Evolutionary conservation across 2,113 vertebrate species (phyloP).

Genomic region (Cichladusa arquata): DNA sequence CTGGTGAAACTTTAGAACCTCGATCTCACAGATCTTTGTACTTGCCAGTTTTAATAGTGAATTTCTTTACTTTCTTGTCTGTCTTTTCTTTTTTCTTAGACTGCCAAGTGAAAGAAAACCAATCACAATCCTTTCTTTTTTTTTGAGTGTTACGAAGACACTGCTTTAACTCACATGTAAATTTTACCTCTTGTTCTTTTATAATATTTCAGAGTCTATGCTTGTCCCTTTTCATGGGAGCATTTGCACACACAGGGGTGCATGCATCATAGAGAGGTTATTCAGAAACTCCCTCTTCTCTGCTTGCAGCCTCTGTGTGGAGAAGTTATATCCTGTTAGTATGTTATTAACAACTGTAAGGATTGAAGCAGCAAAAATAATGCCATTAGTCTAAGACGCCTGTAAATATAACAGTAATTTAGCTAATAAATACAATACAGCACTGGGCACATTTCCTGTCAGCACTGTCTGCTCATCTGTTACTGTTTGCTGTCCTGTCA

Average conservation of each 20-base stretch:
- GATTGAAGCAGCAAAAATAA: background rate
- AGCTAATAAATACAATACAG: background rate
- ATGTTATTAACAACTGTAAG: background rate
- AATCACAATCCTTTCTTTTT: background rate
- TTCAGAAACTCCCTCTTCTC: background rate
- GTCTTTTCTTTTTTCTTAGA: background rate
- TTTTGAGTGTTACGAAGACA: background rate
- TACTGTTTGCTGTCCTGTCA: background rate
- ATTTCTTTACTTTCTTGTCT: background rate
- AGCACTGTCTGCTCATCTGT: background rate
- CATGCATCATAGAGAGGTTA: fast-evolving
- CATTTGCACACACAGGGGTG: background rate
- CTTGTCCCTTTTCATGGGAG: background rate
- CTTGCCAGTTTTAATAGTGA: background rate
- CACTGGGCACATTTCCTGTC: background rate
- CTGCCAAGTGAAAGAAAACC: background rate
- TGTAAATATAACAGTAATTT: background rate
- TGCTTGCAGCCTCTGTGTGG: background rate
- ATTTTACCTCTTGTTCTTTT: background rate
- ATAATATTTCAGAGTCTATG: background rate
- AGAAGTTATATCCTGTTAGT: background rate
- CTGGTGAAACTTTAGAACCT: background rate
- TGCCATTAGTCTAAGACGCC: background rate
- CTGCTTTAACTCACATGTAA: background rate
- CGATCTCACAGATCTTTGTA: background rate